phyloP scores from a whole-genome alignment of 53 echinoderm and acorn worm species.

The Glandiceps talaboti region DNA sequence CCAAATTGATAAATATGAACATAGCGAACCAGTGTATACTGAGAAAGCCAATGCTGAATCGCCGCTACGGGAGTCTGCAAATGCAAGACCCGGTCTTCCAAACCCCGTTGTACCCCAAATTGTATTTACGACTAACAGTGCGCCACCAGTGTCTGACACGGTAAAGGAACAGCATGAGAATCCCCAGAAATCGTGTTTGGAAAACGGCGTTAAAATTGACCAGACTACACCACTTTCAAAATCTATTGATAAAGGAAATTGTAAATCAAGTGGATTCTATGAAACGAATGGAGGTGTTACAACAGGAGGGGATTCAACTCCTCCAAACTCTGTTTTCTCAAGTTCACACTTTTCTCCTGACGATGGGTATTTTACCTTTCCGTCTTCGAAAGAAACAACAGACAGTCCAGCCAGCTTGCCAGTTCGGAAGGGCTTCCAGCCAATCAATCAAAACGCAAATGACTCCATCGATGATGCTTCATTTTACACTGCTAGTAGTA shows the following conservation, averaged over 20 bases:
- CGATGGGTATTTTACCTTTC: neutral
- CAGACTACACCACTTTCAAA: neutral
- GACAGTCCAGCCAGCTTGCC: neutral
- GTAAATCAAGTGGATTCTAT: neutral
- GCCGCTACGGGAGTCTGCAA: neutral
- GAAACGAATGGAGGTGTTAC: neutral
- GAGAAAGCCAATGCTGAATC: too few species aligned
- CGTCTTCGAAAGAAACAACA: neutral
- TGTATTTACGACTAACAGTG: neutral
- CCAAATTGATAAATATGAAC: neutral
- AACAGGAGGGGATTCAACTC: neutral
- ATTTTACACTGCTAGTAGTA: neutral
- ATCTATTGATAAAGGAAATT: neutral
- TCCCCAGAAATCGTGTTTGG: neutral
- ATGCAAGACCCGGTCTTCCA: neutral
- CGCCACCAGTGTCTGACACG: neutral
- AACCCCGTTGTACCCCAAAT: neutral
- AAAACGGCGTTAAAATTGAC: neutral
- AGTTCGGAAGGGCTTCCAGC: neutral
- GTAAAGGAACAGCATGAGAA: neutral
- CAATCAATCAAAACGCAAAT: neutral
- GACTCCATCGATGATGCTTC: neutral
- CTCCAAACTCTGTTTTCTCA: neutral
- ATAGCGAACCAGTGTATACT: too few species aligned
- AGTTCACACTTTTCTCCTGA: neutral